Conservation (phyloP, 2,797 vertebrate genomes). For the Vespertilio murinus region DNA sequence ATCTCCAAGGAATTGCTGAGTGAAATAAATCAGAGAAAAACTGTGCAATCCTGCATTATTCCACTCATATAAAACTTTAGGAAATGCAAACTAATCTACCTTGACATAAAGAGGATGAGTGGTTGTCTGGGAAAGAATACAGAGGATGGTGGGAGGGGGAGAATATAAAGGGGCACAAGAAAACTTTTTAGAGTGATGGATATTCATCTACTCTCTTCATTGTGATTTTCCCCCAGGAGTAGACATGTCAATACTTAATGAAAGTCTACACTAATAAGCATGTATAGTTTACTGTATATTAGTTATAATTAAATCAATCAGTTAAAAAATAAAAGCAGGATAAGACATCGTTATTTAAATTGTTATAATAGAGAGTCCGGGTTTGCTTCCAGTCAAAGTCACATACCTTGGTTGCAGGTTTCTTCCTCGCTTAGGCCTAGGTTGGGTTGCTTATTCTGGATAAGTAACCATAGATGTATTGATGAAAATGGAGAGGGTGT, state of each 20-base stretch:
- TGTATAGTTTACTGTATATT: not conserved
- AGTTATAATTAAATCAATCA: not conserved
- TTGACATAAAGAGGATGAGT: not conserved
- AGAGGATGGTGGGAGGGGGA: not conserved
- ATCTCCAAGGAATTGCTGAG: not conserved
- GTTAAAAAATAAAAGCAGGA: not conserved
- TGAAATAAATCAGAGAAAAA: not conserved
- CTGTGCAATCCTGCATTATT: not conserved
- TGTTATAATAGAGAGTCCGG: not conserved
- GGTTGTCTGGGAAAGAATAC: not conserved
- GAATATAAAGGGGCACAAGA: not conserved
- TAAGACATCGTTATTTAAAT: constrained; percentile 9
- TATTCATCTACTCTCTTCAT: not conserved
- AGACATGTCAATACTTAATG: not conserved
- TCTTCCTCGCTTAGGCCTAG: too few relatives aligned
- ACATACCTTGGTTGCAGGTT: too few relatives aligned
- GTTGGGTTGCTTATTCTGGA: not conserved
- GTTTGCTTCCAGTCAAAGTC: too few relatives aligned
- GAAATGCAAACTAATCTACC: not conserved
- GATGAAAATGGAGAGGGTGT: not conserved
- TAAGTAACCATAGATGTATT: not conserved
- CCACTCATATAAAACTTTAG: not conserved
- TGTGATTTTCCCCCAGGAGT: not conserved
- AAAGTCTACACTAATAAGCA: not conserved
- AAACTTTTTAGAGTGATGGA: not conserved